These are phyloP conservation scores for Drosophila tristis DNA, from an alignment of 1,140 invertebrate genomes.

Conservation along the genomic window DNA sequence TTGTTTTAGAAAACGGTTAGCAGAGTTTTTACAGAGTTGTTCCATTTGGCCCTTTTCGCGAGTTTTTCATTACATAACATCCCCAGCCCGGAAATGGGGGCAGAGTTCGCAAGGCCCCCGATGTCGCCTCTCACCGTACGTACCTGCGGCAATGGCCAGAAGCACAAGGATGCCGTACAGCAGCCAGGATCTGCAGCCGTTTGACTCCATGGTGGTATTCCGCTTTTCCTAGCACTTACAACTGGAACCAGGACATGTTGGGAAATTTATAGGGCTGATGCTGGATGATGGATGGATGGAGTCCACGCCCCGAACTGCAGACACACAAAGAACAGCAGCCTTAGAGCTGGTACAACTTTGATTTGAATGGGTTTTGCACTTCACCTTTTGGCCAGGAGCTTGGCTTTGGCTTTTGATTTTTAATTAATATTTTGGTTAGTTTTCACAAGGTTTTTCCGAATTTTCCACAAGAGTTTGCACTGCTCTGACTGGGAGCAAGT, in stretches of 20 bases:
- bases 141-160: conserved; percentile 65
- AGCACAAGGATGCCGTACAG: conserved; percentile 56
- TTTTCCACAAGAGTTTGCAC: conserved; percentile 39
- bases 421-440: conserved; percentile 25
- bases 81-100: conserved; percentile 18
- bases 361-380: conserved; percentile 8
- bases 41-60: background rate
- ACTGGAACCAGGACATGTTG: conserved; percentile 35
- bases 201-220: conserved; percentile 46
- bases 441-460: conserved; percentile 31
- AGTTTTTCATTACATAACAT: conserved; percentile 57
- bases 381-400: conserved; percentile 22
- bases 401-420: conserved; percentile 16
- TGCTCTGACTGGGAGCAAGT: conserved; percentile 51
- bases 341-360: background rate
- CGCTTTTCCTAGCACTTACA: conserved; percentile 34
- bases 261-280: conserved; percentile 25
- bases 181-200: conserved; percentile 49
- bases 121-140: conserved; percentile 41
- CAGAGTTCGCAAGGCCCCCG: conserved; percentile 5
- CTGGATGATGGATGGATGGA: conserved; percentile 19
- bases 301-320: conserved; percentile 56
- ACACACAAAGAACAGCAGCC: conserved; percentile 19
- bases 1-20: conserved; percentile 40
- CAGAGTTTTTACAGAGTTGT: conserved; percentile 40